Conservation (phyloP, 2,888 invertebrate genomes). For the Callinectes sapidus region DNA sequence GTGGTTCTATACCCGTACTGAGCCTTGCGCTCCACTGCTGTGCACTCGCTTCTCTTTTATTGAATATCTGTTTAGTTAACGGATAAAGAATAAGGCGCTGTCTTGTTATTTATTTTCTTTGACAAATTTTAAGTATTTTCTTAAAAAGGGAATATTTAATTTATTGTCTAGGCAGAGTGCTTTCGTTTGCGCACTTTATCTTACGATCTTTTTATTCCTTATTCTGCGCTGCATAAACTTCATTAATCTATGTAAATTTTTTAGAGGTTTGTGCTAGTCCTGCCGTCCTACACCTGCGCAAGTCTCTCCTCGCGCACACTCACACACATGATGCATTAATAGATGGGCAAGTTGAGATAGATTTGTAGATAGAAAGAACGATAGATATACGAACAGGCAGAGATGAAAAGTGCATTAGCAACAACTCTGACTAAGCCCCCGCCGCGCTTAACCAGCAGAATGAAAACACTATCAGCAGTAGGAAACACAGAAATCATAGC, state of each 20-base stretch:
- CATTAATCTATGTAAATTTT: neutral
- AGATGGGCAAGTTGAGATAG: neutral
- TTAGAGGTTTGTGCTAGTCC: neutral
- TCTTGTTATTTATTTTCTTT: neutral
- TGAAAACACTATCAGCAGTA: slow-evolving; percentile 33
- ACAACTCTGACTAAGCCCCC: neutral
- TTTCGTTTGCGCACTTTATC: neutral
- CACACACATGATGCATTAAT: neutral
- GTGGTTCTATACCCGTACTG: neutral
- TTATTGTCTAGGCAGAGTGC: neutral
- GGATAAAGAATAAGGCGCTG: neutral
- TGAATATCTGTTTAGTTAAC: neutral
- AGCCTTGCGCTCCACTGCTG: neutral
- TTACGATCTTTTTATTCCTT: neutral
- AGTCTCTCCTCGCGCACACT: neutral
- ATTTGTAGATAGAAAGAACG: neutral
- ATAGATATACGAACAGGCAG: neutral
- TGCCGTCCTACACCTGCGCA: neutral
- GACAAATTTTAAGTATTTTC: neutral
- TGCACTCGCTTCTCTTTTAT: neutral
- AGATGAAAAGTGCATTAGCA: neutral
- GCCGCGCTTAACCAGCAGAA: slow-evolving; percentile 10
- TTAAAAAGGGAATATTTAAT: neutral
- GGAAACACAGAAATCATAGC: slow-evolving; percentile 28
- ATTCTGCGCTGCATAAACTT: neutral